Conservation (phyloP, 2,797 vertebrate species). For the Prunella strophiata region DNA sequence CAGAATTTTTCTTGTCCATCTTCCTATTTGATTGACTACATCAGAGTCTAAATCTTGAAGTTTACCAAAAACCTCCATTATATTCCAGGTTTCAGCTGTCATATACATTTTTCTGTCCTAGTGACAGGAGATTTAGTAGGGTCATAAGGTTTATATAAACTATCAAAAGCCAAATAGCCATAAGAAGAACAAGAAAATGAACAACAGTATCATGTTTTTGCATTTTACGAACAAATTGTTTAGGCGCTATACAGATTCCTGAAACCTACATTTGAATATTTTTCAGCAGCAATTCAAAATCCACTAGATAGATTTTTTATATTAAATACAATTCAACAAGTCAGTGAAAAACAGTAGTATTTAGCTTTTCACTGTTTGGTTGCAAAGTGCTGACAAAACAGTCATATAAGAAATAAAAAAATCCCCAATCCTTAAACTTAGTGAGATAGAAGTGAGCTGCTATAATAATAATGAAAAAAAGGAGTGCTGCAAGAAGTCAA, state of each 20-base stretch:
- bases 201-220: not conserved
- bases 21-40: not conserved
- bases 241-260: not conserved
- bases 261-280: not conserved
- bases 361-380: not conserved
- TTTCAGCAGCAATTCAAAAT: conserved; percentile 21
- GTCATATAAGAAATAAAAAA: not conserved
- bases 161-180: not conserved
- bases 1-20: not conserved
- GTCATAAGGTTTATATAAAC: not conserved
- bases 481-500: not conserved
- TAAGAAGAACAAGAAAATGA: not conserved
- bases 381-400: conserved; percentile 37
- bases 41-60: not conserved
- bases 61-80: not conserved
- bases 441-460: not conserved
- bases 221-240: not conserved
- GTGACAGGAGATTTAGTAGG: not conserved
- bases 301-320: not conserved
- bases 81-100: not conserved
- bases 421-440: not conserved
- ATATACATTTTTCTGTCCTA: not conserved
- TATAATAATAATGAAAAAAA: not conserved
- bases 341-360: not conserved
- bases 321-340: conserved; percentile 25